These are phyloP conservation scores for Cabera pusaria DNA, from an alignment of 2,888 invertebrate species.

Conservation along the genomic window DNA sequence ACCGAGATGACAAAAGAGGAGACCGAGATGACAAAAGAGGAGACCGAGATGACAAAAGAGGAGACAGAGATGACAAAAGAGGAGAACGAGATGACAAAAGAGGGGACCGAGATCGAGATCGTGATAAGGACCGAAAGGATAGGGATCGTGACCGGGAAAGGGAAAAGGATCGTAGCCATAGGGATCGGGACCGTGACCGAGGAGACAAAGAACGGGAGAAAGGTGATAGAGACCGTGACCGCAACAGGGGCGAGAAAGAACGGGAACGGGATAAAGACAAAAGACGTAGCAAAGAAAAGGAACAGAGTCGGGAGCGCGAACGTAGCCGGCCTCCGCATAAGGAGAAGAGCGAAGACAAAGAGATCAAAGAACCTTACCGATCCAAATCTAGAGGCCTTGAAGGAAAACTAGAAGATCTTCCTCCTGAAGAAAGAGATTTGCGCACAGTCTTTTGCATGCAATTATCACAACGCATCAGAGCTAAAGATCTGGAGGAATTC, in stretches of 20 bases:
- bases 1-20: conserved; percentile 50
- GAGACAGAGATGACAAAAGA: conserved; percentile 58
- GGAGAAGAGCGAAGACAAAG: conserved; percentile 62
- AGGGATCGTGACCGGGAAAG: conserved; percentile 38
- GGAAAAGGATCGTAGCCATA: conserved; percentile 60
- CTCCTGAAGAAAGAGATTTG: conserved; percentile 99
- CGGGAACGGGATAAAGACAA: conserved; percentile 52
- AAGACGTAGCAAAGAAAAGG: conserved; percentile 51
- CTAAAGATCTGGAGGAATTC: conserved; percentile 98
- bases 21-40: conserved; percentile 62
- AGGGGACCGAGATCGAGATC: conserved; percentile 61
- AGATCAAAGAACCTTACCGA: conserved; percentile 59
- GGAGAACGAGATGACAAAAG: conserved; percentile 49
- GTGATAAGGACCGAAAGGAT: conserved; percentile 53
- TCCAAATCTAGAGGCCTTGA: conserved; percentile 80
- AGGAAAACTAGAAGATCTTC: conserved; percentile 88
- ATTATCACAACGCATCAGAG: conserved; percentile 95
- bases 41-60: conserved; percentile 51
- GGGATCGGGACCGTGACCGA: conserved; percentile 55
- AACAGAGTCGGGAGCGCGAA: conserved; percentile 55
- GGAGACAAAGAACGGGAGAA: conserved; percentile 47
- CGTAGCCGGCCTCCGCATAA: conserved; percentile 52
- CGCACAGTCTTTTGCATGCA: conserved; percentile 99
- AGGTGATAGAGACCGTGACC: conserved; percentile 49
- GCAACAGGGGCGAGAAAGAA: conserved; percentile 69